These are phyloP conservation scores for Aythya fuligula DNA, from an alignment of 2,797 vertebrate species.

Conservation along the genomic window DNA sequence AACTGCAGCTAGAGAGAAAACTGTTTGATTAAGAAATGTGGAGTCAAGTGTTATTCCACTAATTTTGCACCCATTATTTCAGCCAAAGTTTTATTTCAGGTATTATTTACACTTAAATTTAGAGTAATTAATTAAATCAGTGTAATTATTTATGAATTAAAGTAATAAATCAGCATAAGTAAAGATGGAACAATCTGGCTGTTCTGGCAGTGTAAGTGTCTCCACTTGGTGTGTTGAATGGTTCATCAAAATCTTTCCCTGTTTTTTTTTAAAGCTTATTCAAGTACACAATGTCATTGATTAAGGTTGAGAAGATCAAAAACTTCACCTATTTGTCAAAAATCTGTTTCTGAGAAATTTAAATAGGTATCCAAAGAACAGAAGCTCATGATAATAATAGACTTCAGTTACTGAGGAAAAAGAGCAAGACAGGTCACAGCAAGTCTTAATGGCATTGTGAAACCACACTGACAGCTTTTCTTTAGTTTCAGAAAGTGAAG, in stretches of 20 bases:
- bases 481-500: slow-evolving; percentile 25
- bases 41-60: background rate
- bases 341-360: background rate
- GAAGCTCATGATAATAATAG: background rate
- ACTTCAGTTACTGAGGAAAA: background rate
- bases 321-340: background rate
- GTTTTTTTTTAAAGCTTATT: background rate
- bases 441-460: background rate
- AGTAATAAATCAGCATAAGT: background rate
- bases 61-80: background rate
- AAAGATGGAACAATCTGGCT: background rate
- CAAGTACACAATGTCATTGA: background rate
- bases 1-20: background rate
- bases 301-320: background rate
- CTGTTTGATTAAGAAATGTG: background rate
- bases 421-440: background rate
- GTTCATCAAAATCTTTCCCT: background rate
- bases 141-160: background rate
- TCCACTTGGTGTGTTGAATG: background rate
- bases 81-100: background rate
- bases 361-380: background rate
- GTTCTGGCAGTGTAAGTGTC: background rate
- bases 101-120: background rate
- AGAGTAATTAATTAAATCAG: background rate
- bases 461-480: background rate